A percentile compares a stretch with the other conserved stretches of the same genome.
Conservation (phyloP, 2,888 invertebrate species). For the Oscheius sp. region DNA sequence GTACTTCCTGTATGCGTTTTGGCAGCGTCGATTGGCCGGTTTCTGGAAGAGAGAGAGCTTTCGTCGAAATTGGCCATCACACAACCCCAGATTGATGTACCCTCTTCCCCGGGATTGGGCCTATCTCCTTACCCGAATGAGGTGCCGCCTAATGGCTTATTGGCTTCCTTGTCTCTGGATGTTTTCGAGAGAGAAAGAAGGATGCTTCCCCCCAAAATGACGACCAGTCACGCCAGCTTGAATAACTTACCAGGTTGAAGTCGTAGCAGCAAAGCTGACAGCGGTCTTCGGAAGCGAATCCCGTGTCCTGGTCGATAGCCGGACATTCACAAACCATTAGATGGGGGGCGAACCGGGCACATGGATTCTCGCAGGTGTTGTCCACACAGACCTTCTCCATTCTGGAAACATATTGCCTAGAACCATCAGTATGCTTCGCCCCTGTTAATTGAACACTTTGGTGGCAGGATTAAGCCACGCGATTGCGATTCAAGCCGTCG, state of each 20-base stretch:
- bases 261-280: constrained; percentile 73
- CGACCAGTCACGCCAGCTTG: constrained; percentile 1
- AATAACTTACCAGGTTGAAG: constrained; percentile 65
- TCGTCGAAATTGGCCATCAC: constrained; percentile 20
- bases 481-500: constrained; percentile 26
- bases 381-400: constrained; percentile 73
- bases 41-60: constrained; percentile 57
- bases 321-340: constrained; percentile 73
- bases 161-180: constrained; percentile 14
- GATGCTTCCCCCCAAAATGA: constrained; percentile 5
- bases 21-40: constrained; percentile 70
- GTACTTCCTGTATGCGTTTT: constrained; percentile 71
- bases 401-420: constrained; percentile 44
- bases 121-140: constrained; percentile 28
- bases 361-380: constrained; percentile 72
- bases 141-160: constrained; percentile 35
- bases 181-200: constrained; percentile 22
- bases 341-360: constrained; percentile 69
- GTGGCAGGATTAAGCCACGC: constrained; percentile 26
- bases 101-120: constrained; percentile 19
- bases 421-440: neutral
- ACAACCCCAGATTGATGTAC: constrained; percentile 27
- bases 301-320: constrained; percentile 72
- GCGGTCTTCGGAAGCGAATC: constrained; percentile 72
- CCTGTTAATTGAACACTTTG: constrained; percentile 36